phyloP scores from a whole-genome alignment of 2,888 invertebrate species.

The Eupelmus urozonus region DNA sequence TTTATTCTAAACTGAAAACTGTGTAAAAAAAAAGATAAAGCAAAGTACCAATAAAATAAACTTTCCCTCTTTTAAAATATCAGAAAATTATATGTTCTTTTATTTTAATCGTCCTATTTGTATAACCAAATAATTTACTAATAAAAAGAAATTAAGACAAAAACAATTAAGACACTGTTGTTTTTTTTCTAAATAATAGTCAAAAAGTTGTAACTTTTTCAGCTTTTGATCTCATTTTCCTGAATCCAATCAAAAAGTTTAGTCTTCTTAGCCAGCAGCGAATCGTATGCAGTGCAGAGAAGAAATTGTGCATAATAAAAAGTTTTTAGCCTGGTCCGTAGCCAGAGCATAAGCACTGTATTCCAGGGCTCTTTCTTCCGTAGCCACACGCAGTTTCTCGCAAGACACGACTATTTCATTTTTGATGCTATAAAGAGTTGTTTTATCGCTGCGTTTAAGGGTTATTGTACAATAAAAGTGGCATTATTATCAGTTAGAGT shows the following conservation, averaged over 20 bases:
- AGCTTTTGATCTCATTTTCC: constrained; percentile 26
- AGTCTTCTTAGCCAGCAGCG: constrained; percentile 14
- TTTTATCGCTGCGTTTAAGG: constrained; percentile 76
- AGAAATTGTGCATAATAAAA: constrained; percentile 50
- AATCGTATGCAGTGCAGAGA: not conserved
- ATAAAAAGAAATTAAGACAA: too few species aligned
- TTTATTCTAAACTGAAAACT: too few species aligned
- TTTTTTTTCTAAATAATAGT: too few species aligned
- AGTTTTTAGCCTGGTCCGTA: constrained; percentile 44
- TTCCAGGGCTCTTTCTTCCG: constrained; percentile 39
- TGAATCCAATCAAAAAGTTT: constrained; percentile 43
- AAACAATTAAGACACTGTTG: too few species aligned
- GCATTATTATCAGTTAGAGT: constrained; percentile 76
- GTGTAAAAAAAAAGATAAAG: too few species aligned
- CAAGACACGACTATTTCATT: constrained; percentile 72
- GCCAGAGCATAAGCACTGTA: too few species aligned
- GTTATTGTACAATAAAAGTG: constrained; percentile 77
- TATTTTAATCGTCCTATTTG: too few species aligned
- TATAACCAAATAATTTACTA: too few species aligned
- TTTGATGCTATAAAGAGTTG: constrained; percentile 74
- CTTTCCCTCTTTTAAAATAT: too few species aligned
- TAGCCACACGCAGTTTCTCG: not conserved
- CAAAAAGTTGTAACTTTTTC: too few species aligned
- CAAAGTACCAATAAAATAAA: too few species aligned
- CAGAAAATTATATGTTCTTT: too few species aligned